These are phyloP conservation scores for Agapornis canus DNA, from an alignment of 2,797 vertebrate species.

Conservation along the genomic window DNA sequence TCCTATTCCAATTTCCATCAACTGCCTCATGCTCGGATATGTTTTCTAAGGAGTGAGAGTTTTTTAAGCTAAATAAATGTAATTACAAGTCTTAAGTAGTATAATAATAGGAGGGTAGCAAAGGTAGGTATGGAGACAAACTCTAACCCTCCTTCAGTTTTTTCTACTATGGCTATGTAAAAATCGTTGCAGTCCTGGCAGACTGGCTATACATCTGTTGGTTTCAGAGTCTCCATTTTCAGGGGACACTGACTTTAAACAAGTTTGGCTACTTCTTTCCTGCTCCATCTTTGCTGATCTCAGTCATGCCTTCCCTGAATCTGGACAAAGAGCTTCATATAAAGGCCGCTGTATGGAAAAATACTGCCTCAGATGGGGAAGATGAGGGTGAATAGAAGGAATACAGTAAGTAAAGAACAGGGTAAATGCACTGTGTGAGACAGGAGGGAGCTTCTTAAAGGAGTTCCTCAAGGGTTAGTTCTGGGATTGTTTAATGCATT, in stretches of 20 bases:
- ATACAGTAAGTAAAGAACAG: neutral
- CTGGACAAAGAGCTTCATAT: neutral
- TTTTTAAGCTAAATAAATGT: neutral
- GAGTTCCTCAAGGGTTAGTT: neutral
- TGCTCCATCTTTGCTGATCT: neutral
- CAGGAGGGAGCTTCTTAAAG: neutral
- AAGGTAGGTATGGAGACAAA: neutral
- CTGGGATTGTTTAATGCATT: neutral
- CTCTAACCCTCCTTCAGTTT: neutral
- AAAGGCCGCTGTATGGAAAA: neutral
- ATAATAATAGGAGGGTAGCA: neutral
- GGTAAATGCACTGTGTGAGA: neutral
- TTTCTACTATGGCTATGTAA: neutral
- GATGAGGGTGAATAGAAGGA: neutral
- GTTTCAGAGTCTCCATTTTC: neutral
- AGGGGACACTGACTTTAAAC: neutral
- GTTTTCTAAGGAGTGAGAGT: neutral
- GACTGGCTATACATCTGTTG: neutral
- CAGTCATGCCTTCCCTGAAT: neutral
- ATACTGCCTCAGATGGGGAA: neutral
- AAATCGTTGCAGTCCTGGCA: neutral
- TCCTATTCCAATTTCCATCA: neutral
- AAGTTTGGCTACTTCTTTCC: neutral
- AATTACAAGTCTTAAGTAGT: neutral
- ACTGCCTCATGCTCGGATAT: neutral